These are phyloP conservation scores for Oscheius myriophilus DNA, from an alignment of 2,888 invertebrate species.

Conservation along the genomic window DNA sequence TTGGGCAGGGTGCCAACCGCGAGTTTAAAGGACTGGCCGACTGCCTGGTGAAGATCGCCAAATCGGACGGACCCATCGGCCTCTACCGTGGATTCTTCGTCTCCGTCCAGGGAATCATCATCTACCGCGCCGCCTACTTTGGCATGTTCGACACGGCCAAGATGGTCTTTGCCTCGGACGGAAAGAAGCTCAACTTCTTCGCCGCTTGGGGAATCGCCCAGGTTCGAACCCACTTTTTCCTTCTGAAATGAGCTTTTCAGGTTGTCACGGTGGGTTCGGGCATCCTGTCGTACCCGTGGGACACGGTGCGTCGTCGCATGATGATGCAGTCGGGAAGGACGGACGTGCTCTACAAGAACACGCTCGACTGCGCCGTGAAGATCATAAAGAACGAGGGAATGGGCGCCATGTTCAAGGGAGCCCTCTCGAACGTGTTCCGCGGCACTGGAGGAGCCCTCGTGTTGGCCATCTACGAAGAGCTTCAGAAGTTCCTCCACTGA, in stretches of 20 bases:
- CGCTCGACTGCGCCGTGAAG: conserved; percentile 89
- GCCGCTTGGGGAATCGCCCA: conserved; percentile 84
- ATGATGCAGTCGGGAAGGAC: conserved; percentile 97
- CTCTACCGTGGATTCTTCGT: conserved; percentile 90
- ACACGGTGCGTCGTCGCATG: conserved; percentile 93
- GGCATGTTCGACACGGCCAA: conserved; percentile 94
- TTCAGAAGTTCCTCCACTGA: conserved; percentile 44
- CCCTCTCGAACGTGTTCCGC: conserved; percentile 69
- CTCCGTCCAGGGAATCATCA: conserved; percentile 87
- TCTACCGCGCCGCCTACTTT: conserved; percentile 93
- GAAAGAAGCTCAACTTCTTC: conserved; percentile 87
- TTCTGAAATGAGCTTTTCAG: conserved; percentile 73
- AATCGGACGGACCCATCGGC: conserved; percentile 83
- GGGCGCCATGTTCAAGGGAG: conserved; percentile 86
- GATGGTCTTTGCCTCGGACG: conserved; percentile 84
- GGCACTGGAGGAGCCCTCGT: conserved; percentile 94
- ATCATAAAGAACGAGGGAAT: conserved; percentile 85
- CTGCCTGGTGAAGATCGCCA: conserved; percentile 83
- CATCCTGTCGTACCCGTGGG: conserved; percentile 94
- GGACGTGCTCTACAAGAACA: conserved; percentile 89
- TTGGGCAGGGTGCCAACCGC: conserved; percentile 83
- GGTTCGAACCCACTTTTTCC: conserved; percentile 71
- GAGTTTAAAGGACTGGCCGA: conserved; percentile 89
- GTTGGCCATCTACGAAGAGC: conserved; percentile 88
- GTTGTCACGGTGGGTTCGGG: conserved; percentile 87